phyloP scores from a whole-genome alignment of 2,888 invertebrate genomes.

The Hydrotaea diabolus region DNA sequence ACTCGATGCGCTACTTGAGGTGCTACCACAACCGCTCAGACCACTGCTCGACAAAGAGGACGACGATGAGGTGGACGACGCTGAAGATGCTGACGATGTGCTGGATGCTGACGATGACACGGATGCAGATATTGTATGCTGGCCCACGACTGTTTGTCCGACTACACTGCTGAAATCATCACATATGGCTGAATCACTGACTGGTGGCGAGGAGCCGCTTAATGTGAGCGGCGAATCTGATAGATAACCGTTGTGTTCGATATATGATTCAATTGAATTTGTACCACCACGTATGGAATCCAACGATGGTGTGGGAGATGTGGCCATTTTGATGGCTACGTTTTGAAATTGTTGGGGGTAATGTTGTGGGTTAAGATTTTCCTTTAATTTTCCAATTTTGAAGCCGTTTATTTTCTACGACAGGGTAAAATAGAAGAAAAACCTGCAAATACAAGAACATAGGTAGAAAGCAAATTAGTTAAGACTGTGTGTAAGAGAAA shows the following conservation, averaged over 20 bases:
- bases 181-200: conserved; percentile 91
- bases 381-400: conserved; percentile 47
- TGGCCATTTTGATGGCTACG: conserved; percentile 88
- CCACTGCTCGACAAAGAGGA: conserved; percentile 80
- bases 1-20: conserved; percentile 80
- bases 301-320: conserved; percentile 92
- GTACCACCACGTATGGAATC: conserved; percentile 90
- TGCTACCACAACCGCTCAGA: conserved; percentile 83
- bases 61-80: conserved; percentile 73
- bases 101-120: conserved; percentile 72
- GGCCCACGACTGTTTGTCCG: conserved; percentile 62
- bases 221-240: conserved; percentile 90
- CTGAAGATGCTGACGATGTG: conserved; percentile 75
- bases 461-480: no score
- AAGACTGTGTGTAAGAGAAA: no score
- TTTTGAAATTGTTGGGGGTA: conserved; percentile 43
- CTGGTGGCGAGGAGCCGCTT: conserved; percentile 93
- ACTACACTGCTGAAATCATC: conserved; percentile 82
- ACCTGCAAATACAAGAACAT: conserved; percentile 36
- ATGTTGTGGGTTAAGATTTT: conserved; percentile 38
- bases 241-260: conserved; percentile 90
- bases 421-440: conserved; percentile 12
- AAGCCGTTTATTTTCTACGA: conserved; percentile 16
- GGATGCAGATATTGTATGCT: conserved; percentile 75
- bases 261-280: conserved; percentile 93